phyloP scores from a whole-genome alignment of 2,113 vertebrate genomes.

The Gallinago undulata region DNA sequence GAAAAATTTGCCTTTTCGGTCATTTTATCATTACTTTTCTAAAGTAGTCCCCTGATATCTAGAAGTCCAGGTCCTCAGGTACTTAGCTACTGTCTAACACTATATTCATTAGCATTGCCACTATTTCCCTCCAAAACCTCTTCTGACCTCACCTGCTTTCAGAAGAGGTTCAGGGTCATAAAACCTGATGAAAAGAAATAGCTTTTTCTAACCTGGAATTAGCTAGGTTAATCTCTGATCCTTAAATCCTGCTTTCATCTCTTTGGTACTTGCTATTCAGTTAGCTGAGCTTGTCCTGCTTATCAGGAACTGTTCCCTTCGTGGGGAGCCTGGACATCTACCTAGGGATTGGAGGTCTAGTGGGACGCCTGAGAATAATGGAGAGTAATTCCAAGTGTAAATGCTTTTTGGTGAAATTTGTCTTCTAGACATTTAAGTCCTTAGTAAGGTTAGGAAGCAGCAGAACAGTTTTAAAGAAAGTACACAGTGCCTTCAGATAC shows the following conservation, averaged over 20 bases:
- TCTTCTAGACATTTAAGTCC: background rate
- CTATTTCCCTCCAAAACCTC: background rate
- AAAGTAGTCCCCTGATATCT: background rate
- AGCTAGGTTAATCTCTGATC: background rate
- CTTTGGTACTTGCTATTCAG: background rate
- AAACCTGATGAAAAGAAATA: background rate
- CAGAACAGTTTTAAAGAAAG: background rate
- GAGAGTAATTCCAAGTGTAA: background rate
- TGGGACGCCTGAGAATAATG: background rate
- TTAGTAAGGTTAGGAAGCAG: background rate
- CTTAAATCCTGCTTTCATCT: background rate
- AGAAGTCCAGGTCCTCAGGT: background rate
- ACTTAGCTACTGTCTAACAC: background rate
- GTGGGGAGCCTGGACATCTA: background rate
- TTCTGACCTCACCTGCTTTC: background rate
- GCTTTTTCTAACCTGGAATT: background rate
- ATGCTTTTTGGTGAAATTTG: background rate
- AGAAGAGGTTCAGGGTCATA: background rate
- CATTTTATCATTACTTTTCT: background rate
- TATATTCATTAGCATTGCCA: background rate
- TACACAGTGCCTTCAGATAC: background rate
- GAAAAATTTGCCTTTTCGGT: background rate
- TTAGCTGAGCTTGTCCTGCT: background rate
- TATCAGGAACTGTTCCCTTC: background rate
- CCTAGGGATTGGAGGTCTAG: background rate